Percentiles rank a stretch among this genome's conserved stretches.
phyloP scores from a whole-genome alignment of 1,140 invertebrate genomes.

The Penaeus chinensis region DNA sequence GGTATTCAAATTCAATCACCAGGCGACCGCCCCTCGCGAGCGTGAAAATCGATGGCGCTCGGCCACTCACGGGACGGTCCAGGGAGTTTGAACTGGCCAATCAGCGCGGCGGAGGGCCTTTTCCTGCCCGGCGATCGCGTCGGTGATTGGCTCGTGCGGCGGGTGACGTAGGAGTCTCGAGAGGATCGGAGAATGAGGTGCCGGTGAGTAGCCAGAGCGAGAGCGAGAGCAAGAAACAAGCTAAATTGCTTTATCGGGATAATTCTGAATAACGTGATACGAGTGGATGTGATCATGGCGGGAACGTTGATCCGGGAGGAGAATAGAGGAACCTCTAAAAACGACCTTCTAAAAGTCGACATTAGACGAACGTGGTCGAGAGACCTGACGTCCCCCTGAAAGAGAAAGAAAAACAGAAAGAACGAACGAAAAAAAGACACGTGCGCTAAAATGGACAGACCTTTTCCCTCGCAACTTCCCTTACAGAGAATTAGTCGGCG shows the following conservation, averaged over 20 bases:
- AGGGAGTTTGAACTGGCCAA: conserved; percentile 31
- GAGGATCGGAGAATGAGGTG: not conserved
- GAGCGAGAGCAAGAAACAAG: not conserved
- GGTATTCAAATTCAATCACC: conserved; percentile 52
- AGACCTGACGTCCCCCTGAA: no score
- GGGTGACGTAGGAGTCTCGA: conserved; percentile 8
- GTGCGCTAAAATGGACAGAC: not conserved
- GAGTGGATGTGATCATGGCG: no score
- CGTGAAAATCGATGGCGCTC: conserved; percentile 47
- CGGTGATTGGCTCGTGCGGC: conserved; percentile 13
- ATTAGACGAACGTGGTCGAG: no score
- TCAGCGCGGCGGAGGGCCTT: conserved; percentile 10
- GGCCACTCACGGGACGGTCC: conserved; percentile 20
- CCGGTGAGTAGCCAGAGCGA: not conserved
- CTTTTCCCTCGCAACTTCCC: no score
- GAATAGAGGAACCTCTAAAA: no score
- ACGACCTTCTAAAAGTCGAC: no score
- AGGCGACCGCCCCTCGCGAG: conserved; percentile 19
- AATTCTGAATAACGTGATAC: not conserved
- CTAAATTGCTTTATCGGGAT: conserved; percentile 24
- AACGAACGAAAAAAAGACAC: not conserved
- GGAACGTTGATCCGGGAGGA: no score
- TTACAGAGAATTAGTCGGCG: not conserved
- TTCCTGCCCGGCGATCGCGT: not conserved
- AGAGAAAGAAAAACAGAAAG: no score